A percentile compares a stretch with the other conserved stretches of the same genome.
Conservation (phyloP, 2,113 vertebrate genomes). For the Philantomba maxwellii region DNA sequence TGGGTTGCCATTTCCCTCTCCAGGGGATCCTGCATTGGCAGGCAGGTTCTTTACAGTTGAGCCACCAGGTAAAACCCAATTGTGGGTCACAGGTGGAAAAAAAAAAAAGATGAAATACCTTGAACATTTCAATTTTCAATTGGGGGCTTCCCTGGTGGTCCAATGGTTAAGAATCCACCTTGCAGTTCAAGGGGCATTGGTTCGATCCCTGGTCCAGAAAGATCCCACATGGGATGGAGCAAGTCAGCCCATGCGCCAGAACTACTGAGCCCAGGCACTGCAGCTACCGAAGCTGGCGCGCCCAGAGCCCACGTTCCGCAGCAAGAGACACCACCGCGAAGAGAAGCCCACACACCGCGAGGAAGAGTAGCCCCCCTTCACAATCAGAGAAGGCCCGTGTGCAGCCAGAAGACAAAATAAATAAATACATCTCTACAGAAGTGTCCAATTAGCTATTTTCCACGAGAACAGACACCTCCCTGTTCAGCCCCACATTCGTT, state of each 20-base stretch:
- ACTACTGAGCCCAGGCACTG: neutral
- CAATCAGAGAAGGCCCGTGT: neutral
- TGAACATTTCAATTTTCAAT: neutral
- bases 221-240: neutral
- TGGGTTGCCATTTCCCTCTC: no score
- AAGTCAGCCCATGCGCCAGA: accelerated
- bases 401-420: neutral
- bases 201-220: neutral
- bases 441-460: neutral
- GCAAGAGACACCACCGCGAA: neutral
- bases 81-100: neutral
- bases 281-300: accelerated
- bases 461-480: neutral
- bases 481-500: neutral
- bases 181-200: neutral
- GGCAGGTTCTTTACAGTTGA: neutral
- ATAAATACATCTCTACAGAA: neutral
- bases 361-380: neutral
- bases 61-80: neutral
- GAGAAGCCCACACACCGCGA: neutral
- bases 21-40: neutral
- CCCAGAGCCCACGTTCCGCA: accelerated
- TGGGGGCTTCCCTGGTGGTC: neutral
- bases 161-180: neutral
- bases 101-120: neutral